phyloP scores from a whole-genome alignment of 1,140 invertebrate genomes.

The Drosophila setifemur region DNA sequence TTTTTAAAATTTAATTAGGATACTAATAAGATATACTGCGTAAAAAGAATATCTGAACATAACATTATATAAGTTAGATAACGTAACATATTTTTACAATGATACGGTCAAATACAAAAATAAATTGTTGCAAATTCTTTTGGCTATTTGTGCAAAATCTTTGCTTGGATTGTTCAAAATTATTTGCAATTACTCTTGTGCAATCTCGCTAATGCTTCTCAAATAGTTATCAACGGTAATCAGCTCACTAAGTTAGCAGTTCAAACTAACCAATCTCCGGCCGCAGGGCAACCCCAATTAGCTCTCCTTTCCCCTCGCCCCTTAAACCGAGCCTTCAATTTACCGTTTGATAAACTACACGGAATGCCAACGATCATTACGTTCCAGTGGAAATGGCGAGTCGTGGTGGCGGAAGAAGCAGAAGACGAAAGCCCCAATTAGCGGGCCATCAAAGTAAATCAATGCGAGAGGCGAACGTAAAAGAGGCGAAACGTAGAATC shows the following conservation, averaged over 20 bases:
- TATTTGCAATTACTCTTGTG: too few relatives aligned
- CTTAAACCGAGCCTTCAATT: constrained; percentile 22
- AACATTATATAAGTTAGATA: too few relatives aligned
- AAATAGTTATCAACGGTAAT: background rate
- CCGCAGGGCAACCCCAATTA: constrained; percentile 8
- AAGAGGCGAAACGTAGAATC: constrained; percentile 7
- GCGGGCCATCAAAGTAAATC: constrained; percentile 65
- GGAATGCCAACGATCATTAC: constrained; percentile 71
- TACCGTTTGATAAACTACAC: constrained; percentile 62
- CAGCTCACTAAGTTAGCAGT: background rate
- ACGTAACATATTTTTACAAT: too few relatives aligned
- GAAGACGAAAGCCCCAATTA: constrained; percentile 45
- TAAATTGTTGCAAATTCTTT: too few relatives aligned
- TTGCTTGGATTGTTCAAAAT: too few relatives aligned
- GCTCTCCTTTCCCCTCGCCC: background rate
- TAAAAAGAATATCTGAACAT: too few relatives aligned
- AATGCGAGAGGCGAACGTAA: constrained; percentile 37
- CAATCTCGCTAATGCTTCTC: background rate
- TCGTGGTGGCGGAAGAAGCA: background rate
- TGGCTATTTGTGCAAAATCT: too few relatives aligned
- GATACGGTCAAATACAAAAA: too few relatives aligned
- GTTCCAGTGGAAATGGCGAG: background rate
- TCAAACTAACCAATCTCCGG: background rate
- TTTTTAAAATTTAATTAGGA: too few relatives aligned
- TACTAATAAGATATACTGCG: too few relatives aligned